phyloP scores from a whole-genome alignment of 1,140 invertebrate species.

The Streblospio benedicti region DNA sequence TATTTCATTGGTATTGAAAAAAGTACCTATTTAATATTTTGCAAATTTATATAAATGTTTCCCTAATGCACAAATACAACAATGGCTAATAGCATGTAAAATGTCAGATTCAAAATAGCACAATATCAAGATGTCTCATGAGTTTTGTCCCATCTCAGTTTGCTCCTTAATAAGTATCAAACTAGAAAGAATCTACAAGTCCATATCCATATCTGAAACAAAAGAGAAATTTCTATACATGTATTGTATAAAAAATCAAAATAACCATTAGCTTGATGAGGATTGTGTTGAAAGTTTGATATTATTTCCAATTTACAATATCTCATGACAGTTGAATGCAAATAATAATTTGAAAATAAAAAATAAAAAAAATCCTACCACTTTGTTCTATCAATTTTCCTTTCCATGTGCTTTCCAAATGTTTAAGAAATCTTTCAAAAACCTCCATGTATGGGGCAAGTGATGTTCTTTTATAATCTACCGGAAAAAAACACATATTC shows the following conservation, averaged over 20 bases:
- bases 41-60: too few species aligned
- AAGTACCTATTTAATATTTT: too few species aligned
- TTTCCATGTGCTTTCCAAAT: constrained; percentile 46
- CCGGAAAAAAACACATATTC: constrained; percentile 22
- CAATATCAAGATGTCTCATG: too few species aligned
- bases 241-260: not conserved
- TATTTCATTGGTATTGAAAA: too few species aligned
- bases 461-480: constrained; percentile 70
- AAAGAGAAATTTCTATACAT: not conserved
- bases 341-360: not conserved
- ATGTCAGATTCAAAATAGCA: too few species aligned
- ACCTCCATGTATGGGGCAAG: constrained; percentile 58
- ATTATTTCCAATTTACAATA: not conserved
- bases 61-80: too few species aligned
- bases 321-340: not conserved
- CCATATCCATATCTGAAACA: constrained; percentile 2
- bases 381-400: constrained; percentile 38
- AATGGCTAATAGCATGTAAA: too few species aligned
- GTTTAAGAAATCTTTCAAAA: constrained; percentile 65
- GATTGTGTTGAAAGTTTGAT: not conserved
- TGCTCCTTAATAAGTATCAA: too few species aligned
- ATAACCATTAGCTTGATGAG: not conserved
- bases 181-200: too few species aligned
- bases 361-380: constrained; percentile 25
- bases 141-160: too few species aligned